Evolutionary conservation across 1,140 invertebrate genomes (phyloP).

Genomic region (Sycophila sp.): DNA sequence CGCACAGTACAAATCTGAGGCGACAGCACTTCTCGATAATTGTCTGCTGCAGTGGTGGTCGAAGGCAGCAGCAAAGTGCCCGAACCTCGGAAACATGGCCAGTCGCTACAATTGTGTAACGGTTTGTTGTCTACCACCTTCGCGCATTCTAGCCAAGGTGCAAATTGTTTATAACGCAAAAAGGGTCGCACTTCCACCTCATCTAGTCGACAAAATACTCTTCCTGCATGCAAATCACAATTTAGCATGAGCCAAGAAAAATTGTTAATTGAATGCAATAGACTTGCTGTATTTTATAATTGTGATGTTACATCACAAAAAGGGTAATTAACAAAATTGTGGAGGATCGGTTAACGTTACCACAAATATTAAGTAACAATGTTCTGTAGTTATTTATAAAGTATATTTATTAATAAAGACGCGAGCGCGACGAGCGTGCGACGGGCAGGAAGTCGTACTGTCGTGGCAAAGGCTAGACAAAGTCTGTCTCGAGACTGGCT

Average conservation of each 20-base stretch:
- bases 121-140: conserved; percentile 62
- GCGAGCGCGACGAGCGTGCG: too few relatives aligned
- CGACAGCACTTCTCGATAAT: conserved; percentile 62
- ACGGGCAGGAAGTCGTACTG: too few relatives aligned
- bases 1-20: conserved; percentile 66
- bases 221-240: conserved; percentile 64
- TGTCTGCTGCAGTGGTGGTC: conserved; percentile 69
- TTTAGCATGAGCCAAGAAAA: conserved; percentile 34
- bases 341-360: too few relatives aligned
- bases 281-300: too few relatives aligned
- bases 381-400: too few relatives aligned
- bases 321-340: too few relatives aligned
- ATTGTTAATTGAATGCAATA: too few relatives aligned
- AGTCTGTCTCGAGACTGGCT: too few relatives aligned
- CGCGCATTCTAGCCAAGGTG: conserved; percentile 58
- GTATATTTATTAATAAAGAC: too few relatives aligned
- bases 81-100: conserved; percentile 63
- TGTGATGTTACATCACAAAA: too few relatives aligned
- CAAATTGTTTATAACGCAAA: conserved; percentile 62
- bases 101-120: conserved; percentile 66
- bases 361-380: too few relatives aligned
- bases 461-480: too few relatives aligned
- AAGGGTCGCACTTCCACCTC: conserved; percentile 59
- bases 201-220: conserved; percentile 62
- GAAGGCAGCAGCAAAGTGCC: conserved; percentile 64